Percentiles rank a stretch among this genome's conserved stretches.
Conservation (phyloP, 2,888 invertebrate genomes). For the Caenorhabditis sp. region DNA sequence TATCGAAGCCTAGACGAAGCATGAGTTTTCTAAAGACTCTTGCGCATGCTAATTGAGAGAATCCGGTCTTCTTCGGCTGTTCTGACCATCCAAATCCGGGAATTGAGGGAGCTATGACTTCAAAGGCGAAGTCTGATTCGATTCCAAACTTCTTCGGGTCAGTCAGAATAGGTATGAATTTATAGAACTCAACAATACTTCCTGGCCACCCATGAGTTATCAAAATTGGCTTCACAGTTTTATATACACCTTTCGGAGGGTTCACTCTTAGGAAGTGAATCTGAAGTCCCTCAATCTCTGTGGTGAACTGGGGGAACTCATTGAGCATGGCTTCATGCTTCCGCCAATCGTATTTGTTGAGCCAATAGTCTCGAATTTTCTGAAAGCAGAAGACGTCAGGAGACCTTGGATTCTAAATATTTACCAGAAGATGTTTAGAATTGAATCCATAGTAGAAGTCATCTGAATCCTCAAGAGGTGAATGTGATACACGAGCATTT, state of each 20-base stretch:
- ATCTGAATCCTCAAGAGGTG: constrained; percentile 71
- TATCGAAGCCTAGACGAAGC: constrained; percentile 78
- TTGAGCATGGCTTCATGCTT: constrained; percentile 80
- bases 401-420: too few species aligned
- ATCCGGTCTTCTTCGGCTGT: constrained; percentile 76
- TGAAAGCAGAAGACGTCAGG: too few species aligned
- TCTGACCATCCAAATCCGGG: constrained; percentile 76
- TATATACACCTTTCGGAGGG: constrained; percentile 73
- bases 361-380: constrained; percentile 80
- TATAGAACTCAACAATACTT: constrained; percentile 83
- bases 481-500: constrained; percentile 66
- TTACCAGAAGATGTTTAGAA: constrained; percentile 73
- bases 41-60: constrained; percentile 69
- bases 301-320: constrained; percentile 80
- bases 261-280: constrained; percentile 82
- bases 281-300: constrained; percentile 79
- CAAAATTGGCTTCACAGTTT: constrained; percentile 75
- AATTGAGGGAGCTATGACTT: constrained; percentile 74
- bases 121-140: constrained; percentile 67
- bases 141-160: constrained; percentile 75
- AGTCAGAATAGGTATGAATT: constrained; percentile 73
- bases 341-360: constrained; percentile 79
- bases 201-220: constrained; percentile 88
- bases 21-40: constrained; percentile 78
- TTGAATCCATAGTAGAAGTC: constrained; percentile 85